phyloP scores from a whole-genome alignment of 2,888 invertebrate species.

The Poecilus cupreus region DNA sequence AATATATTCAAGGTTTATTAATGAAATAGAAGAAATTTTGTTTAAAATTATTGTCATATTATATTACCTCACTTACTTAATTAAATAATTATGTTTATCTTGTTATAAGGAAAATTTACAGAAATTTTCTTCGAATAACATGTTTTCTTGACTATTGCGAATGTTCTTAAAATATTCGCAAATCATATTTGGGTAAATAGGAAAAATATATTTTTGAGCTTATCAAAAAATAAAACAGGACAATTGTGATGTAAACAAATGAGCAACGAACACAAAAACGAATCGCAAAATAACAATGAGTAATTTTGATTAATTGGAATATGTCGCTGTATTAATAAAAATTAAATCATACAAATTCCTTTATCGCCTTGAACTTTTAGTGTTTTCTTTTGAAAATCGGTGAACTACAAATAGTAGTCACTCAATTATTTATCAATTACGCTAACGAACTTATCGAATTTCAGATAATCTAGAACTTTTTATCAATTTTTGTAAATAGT shows the following conservation, averaged over 20 bases:
- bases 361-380: constrained; percentile 29
- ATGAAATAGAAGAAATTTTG: background rate
- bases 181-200: background rate
- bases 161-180: too few relatives aligned
- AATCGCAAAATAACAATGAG: background rate
- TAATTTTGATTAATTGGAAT: constrained; percentile 7
- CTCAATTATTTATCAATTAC: constrained; percentile 14
- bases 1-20: background rate
- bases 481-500: constrained; percentile 24
- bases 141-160: too few relatives aligned
- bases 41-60: background rate
- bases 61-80: too few relatives aligned
- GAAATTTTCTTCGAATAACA: too few relatives aligned
- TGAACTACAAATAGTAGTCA: constrained; percentile 3
- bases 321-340: background rate
- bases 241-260: background rate
- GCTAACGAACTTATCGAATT: background rate
- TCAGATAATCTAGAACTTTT: background rate
- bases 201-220: background rate
- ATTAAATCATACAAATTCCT: constrained; percentile 7
- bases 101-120: too few relatives aligned
- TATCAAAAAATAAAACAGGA: constrained; percentile 14
- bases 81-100: too few relatives aligned
- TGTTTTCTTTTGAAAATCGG: background rate
- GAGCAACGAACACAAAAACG: background rate